Base-by-base conservation (phyloP, 2,797 vertebrate genomes). In the Florisuga fusca region DNA sequence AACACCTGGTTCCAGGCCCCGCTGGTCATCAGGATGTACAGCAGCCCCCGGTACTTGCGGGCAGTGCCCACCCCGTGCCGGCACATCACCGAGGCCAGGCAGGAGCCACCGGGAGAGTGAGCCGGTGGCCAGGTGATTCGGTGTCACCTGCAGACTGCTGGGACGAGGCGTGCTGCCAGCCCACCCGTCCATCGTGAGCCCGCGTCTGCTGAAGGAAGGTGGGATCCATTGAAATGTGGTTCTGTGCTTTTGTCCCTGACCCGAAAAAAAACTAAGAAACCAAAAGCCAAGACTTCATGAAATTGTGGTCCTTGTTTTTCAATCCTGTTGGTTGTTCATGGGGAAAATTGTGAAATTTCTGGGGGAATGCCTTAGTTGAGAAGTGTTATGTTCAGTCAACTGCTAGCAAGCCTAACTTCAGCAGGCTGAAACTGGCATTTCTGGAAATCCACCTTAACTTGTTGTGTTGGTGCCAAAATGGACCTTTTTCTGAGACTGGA, bases 1-100 rank as follows among this genome's bases (percentile, higher is more conserved):
- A 98, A 97, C 92, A 98, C 98, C 2, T 99, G 98, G 98, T 92
- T 97, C 17, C 98, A 98, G 95, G 97, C 98, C 11, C 98, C 98
- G 0, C 97, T 97, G 21, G 85, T 99, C 81, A 98, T 99, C 90
- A 96, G 97, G 21, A 97, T 97, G 74, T 98, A 98, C 33, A 96
- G 98, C 29, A 79, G 94, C 26, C 98, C 77, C 51, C 98, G 97
- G 38, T 97, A 95, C 94, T 38, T 96, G 62, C 88, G 94, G 15
- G 97, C 97, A 0, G 83, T 64, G 31, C 83, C 94, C 1, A 1
- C 51, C 15, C 68, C 66, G 0, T 94, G 93, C 79, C 79, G 82
- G 1, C 94, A 93, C 7, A 0, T 12, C 0, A 2, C 84, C 0
- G 80, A 68, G 31, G 9, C 48, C 45, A 5, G 2, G 46, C 51